These are phyloP conservation scores for Quadriops clusia DNA, from an alignment of 2,888 invertebrate genomes.

Conservation along the genomic window DNA sequence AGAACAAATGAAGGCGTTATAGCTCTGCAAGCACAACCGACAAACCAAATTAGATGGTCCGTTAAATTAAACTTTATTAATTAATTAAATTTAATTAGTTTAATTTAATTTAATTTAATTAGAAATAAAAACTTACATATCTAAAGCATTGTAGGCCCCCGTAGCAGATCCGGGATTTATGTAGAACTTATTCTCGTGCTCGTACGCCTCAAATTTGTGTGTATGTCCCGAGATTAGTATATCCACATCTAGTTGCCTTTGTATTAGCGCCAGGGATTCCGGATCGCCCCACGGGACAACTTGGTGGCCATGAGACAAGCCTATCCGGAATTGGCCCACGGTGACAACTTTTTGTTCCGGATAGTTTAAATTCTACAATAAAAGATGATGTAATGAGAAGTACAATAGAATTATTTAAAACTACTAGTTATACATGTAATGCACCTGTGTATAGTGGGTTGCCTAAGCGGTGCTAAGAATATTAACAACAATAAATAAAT, in stretches of 20 bases:
- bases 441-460: background rate
- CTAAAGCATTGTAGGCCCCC: constrained; percentile 90
- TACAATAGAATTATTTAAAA: no score
- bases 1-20: constrained; percentile 94
- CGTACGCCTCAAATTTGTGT: constrained; percentile 95
- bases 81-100: background rate
- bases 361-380: constrained; percentile 69
- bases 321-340: constrained; percentile 97
- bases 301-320: constrained; percentile 94
- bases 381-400: no score
- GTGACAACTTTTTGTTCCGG: constrained; percentile 99
- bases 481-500: constrained; percentile 1
- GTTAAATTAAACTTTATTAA: no score
- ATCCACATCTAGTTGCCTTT: constrained; percentile 95
- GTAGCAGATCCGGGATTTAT: constrained; percentile 99
- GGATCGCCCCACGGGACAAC: constrained; percentile 97
- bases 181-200: constrained; percentile 97
- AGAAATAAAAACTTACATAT: constrained; percentile 50
- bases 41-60: constrained; percentile 3
- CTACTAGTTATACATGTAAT: no score
- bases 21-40: constrained; percentile 49
- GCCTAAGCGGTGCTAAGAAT: background rate
- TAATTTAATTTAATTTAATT: background rate
- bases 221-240: constrained; percentile 98
- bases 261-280: constrained; percentile 83